Base-by-base conservation (phyloP, 2,888 invertebrate species). In the Folsomia candida region DNA sequence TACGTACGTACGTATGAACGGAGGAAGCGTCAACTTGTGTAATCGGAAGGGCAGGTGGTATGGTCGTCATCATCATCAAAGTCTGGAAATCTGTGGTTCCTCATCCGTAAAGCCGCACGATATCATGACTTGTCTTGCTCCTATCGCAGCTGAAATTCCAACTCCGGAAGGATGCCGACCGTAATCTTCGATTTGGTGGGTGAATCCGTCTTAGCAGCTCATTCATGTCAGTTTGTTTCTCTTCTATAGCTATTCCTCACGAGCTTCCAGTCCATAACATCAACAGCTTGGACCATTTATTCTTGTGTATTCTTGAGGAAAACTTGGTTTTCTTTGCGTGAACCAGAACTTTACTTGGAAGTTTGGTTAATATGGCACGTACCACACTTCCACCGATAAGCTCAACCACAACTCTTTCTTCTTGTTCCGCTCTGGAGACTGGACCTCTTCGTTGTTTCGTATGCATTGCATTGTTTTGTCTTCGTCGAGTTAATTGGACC, bases 401-500 rank as follows among this genome's bases (percentile, higher is more conserved):
- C 6, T 9, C 37, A 37, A 37, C 6, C 37, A 37, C 37, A 4
- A 37, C 4, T 37, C 14, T 37, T 37, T 9, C 14, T 37, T 37
- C 37, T 9, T 37, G 4, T 4, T 37, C 37, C 37, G 37, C 14
- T 37, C 37, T 37, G 37, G 37, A 37, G 37, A 37, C 4, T 37
- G 37, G 14, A 37, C 37, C 14, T 37, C 37, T 37, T 37, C 6
- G 37, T 14, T 9, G 37, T 37, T n/a, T 37, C 37, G 14, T 37
- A 37, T 37, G 4, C 37, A 37, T 37, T 37, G 37, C 37, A 37
- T 37, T 37, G 37, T 37, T 37, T 37, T 14, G 37, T 37, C 37
- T 62, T 27, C 62, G 62, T 62, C 28, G 29, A 62, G 62, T 62
- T 62, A 62, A 62, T 62, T 62, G 62, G 62, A 27, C 29, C 20